A percentile compares a stretch with the other conserved stretches of the same genome.
phyloP scores from a whole-genome alignment of 1,140 invertebrate genomes.

The Drosophila rhopaloa region DNA sequence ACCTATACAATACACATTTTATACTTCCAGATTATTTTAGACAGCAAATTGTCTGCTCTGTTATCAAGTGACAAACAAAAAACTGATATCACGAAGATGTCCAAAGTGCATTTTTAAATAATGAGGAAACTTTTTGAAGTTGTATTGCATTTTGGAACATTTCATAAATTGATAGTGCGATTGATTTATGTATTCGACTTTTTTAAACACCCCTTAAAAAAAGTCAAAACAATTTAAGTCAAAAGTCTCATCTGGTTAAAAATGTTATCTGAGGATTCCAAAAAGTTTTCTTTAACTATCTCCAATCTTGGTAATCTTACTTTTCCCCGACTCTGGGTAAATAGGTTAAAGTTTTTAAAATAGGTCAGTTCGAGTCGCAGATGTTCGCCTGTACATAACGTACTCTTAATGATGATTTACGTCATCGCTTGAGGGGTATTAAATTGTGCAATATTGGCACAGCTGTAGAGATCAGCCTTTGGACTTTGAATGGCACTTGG shows the following conservation, averaged over 20 bases:
- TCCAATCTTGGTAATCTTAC: not conserved
- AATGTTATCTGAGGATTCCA: no score
- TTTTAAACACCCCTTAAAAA: no score
- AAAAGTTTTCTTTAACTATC: no score
- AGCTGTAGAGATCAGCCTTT: slow-evolving; percentile 48
- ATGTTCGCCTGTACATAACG: slow-evolving; percentile 28
- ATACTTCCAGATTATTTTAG: slow-evolving; percentile 4
- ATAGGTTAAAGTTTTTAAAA: slow-evolving; percentile 12
- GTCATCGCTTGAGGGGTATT: slow-evolving; percentile 30
- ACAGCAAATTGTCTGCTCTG: slow-evolving; percentile 1
- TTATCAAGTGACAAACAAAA: not conserved
- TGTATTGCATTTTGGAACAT: no score
- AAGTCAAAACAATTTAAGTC: no score
- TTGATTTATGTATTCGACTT: no score
- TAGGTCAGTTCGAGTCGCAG: slow-evolving; percentile 22
- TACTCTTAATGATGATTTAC: slow-evolving; percentile 31
- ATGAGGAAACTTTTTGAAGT: no score
- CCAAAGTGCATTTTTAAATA: not conserved
- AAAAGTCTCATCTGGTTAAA: no score
- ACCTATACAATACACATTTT: slow-evolving; percentile 24
- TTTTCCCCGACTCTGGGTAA: not conserved
- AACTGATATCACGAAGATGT: not conserved
- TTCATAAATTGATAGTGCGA: no score
- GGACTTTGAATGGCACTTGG: slow-evolving; percentile 54
- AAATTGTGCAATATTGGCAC: slow-evolving; percentile 38